Conservation (phyloP, 2,113 vertebrate genomes). For the Chelonoidis abingdonii region DNA sequence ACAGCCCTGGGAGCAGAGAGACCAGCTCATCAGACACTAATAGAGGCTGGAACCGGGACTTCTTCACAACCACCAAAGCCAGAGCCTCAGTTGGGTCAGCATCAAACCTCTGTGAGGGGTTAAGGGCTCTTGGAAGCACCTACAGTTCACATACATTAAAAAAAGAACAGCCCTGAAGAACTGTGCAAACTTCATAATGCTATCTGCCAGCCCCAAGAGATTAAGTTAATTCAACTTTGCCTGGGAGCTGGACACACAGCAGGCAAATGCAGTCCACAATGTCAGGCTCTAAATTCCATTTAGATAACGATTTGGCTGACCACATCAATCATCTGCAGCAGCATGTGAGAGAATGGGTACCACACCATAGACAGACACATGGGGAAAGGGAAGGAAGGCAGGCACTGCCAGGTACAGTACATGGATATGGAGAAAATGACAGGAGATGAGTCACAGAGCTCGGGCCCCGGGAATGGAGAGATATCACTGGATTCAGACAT, state of each 20-base stretch:
- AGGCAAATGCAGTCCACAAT: background rate
- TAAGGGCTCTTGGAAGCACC: background rate
- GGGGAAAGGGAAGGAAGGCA: background rate
- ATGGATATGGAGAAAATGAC: background rate
- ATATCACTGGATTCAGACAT: no score
- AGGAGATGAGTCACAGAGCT: background rate
- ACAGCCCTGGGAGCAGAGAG: background rate
- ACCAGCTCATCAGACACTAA: background rate
- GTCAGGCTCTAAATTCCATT: background rate
- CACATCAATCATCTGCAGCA: background rate
- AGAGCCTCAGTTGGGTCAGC: background rate
- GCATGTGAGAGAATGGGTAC: background rate
- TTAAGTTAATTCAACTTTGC: background rate
- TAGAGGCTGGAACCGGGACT: background rate
- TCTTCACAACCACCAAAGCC: no score
- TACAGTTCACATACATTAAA: background rate
- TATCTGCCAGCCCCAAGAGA: background rate
- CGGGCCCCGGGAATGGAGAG: no score
- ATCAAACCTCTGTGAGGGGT: background rate
- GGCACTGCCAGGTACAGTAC: background rate
- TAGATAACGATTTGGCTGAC: background rate
- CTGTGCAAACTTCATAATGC: background rate
- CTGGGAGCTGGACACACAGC: background rate
- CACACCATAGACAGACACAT: background rate
- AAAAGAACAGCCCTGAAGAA: background rate